These are phyloP conservation scores for Channa argus DNA, from an alignment of 2,113 vertebrate genomes.

Conservation along the genomic window DNA sequence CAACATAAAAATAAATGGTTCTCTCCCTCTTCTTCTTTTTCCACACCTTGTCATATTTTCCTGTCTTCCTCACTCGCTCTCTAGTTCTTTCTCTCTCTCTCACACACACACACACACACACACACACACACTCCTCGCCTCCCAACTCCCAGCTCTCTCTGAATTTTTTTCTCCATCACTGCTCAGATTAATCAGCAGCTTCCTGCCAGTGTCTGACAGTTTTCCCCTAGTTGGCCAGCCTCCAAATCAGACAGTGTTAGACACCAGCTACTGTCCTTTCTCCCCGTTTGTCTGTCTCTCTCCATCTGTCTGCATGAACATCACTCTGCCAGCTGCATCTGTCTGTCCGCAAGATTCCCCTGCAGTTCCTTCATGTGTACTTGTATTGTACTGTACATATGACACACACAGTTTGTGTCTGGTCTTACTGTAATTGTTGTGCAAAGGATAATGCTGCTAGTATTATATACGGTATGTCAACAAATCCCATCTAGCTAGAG, in stretches of 20 bases:
- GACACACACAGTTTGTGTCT: no score
- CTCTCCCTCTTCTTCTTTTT: slow-evolving; percentile 7
- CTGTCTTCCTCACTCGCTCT: neutral
- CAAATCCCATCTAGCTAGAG: no score
- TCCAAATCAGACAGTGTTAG: slow-evolving; percentile 59
- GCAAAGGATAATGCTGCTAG: no score
- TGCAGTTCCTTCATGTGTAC: no score
- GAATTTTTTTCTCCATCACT: slow-evolving; percentile 58
- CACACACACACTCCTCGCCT: slow-evolving; percentile 23
- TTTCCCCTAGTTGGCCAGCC: slow-evolving; percentile 47
- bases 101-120: slow-evolving; percentile 14
- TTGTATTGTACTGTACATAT: no score
- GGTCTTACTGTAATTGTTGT: no score
- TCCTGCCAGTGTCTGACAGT: slow-evolving; percentile 65
- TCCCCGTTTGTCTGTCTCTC: neutral
- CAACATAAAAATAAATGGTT: slow-evolving; percentile 10
- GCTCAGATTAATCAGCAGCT: slow-evolving; percentile 71
- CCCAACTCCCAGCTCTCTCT: slow-evolving; percentile 20
- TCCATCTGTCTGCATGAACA: neutral
- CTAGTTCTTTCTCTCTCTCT: neutral
- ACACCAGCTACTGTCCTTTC: slow-evolving; percentile 40
- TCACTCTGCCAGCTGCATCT: neutral
- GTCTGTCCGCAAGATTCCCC: neutral
- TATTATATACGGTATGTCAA: no score
- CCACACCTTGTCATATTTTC: slow-evolving; percentile 33